Evolutionary conservation across 2,113 vertebrate species (phyloP).

Genomic region (Melozone crissalis): DNA sequence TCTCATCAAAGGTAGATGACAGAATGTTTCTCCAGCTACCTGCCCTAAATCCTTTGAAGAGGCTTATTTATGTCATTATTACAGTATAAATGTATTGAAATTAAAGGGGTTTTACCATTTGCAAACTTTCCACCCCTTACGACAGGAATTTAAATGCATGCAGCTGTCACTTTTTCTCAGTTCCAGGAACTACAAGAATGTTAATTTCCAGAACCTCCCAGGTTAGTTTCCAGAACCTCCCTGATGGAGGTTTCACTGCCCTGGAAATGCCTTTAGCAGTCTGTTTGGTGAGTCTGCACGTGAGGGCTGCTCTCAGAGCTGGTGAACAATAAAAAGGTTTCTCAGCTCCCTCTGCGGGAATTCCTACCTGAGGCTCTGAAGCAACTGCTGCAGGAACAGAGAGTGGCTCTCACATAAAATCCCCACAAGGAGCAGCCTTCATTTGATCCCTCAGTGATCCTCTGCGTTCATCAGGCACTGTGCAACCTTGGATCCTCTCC

Average conservation of each 20-base stretch:
- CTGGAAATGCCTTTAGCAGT: slow-evolving; percentile 3
- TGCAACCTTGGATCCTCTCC: not conserved
- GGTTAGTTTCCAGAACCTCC: slow-evolving; percentile 34
- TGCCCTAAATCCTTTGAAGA: slow-evolving; percentile 46
- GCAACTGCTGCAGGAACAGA: not conserved
- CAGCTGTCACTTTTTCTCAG: slow-evolving; percentile 43
- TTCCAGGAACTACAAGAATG: slow-evolving; percentile 21
- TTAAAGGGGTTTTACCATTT: slow-evolving; percentile 37
- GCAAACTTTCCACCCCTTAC: slow-evolving; percentile 18
- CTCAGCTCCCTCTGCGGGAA: not conserved
- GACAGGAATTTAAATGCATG: slow-evolving; percentile 7
- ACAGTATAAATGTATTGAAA: slow-evolving; percentile 39
- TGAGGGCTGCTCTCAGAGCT: not conserved
- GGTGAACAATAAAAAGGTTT: not conserved
- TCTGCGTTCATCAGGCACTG: not conserved
- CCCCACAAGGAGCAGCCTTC: not conserved
- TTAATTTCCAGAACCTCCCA: slow-evolving; percentile 36
- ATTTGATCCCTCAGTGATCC: not conserved
- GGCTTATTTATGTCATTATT: slow-evolving; percentile 54
- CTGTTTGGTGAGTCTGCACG: not conserved
- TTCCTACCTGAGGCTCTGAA: not conserved
- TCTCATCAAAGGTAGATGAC: slow-evolving; percentile 54
- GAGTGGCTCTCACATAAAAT: not conserved
- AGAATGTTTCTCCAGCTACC: slow-evolving; percentile 8
- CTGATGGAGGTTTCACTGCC: slow-evolving; percentile 28